Evolutionary conservation across 2,888 invertebrate genomes (phyloP).

Genomic region (Deroplatys truncata): DNA sequence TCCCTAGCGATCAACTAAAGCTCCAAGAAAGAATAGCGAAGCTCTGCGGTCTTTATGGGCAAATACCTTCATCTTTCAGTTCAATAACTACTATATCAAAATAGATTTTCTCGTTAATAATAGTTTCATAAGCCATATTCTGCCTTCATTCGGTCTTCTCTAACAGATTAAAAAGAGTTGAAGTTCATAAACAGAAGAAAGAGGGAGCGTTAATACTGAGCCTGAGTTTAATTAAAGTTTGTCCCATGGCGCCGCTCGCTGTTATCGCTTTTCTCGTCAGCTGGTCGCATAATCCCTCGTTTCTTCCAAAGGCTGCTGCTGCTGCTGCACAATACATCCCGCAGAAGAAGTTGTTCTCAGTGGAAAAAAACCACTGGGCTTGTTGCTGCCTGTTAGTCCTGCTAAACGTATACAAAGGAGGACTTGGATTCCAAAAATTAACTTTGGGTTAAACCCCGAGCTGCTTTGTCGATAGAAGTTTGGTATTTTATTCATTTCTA

Average conservation of each 20-base stretch:
- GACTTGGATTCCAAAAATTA: too few relatives aligned
- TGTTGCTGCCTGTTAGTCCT: too few relatives aligned
- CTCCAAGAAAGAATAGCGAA: too few relatives aligned
- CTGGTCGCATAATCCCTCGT: conserved; percentile 13
- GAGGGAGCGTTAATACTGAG: neutral
- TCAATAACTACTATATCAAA: neutral
- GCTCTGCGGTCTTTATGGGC: too few relatives aligned
- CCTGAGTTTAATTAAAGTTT: conserved; percentile 11
- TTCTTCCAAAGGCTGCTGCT: neutral
- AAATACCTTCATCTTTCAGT: neutral
- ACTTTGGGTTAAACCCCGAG: too few relatives aligned
- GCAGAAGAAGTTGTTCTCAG: neutral
- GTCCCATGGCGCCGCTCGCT: neutral
- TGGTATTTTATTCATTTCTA: too few relatives aligned
- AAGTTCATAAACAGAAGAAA: conserved; percentile 9
- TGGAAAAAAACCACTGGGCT: too few relatives aligned
- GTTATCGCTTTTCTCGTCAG: conserved; percentile 13
- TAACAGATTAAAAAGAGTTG: neutral
- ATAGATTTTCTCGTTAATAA: neutral
- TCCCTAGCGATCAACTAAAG: too few relatives aligned
- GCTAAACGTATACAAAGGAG: too few relatives aligned
- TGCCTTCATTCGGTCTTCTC: neutral
- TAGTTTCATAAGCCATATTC: conserved; percentile 1
- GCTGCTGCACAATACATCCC: neutral
- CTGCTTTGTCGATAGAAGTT: too few relatives aligned